Evolutionary conservation across 2,888 invertebrate species (phyloP).

Genomic region (Sphecodes monilicornis): DNA sequence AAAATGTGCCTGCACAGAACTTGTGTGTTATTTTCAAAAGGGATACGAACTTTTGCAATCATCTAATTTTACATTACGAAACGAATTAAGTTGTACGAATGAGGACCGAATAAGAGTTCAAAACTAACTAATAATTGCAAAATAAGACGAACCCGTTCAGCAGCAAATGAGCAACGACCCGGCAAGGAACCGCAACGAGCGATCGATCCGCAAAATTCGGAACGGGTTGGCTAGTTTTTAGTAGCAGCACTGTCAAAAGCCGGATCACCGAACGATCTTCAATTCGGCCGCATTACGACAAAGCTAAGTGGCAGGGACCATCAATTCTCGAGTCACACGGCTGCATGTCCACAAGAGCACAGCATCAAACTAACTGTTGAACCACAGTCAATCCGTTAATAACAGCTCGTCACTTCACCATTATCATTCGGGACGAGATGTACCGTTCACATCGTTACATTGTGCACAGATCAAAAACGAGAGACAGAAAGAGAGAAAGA

Average conservation of each 20-base stretch:
- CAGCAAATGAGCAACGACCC: neutral
- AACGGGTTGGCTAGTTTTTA: neutral
- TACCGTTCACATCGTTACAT: neutral
- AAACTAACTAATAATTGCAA: neutral
- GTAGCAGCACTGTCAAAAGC: neutral
- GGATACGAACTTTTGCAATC: too few relatives aligned
- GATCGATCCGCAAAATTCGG: neutral
- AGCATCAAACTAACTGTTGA: neutral
- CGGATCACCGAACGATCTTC: neutral
- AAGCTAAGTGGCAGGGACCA: neutral
- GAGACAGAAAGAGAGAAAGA: neutral
- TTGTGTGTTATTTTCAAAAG: too few relatives aligned
- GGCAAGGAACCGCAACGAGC: neutral
- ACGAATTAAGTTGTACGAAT: too few relatives aligned
- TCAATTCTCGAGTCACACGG: neutral
- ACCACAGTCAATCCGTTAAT: neutral
- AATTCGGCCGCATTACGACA: neutral
- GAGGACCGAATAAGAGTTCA: neutral
- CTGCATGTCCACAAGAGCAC: neutral
- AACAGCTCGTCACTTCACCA: constrained; percentile 5
- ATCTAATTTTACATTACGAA: too few relatives aligned
- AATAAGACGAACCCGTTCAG: neutral
- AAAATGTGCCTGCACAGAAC: too few relatives aligned
- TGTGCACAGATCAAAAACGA: neutral
- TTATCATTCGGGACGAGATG: neutral